Percentiles rank a stretch among this genome's conserved stretches.
Evolutionary conservation across 2,797 vertebrate species (phyloP).

Genomic region (Florisuga fusca): DNA sequence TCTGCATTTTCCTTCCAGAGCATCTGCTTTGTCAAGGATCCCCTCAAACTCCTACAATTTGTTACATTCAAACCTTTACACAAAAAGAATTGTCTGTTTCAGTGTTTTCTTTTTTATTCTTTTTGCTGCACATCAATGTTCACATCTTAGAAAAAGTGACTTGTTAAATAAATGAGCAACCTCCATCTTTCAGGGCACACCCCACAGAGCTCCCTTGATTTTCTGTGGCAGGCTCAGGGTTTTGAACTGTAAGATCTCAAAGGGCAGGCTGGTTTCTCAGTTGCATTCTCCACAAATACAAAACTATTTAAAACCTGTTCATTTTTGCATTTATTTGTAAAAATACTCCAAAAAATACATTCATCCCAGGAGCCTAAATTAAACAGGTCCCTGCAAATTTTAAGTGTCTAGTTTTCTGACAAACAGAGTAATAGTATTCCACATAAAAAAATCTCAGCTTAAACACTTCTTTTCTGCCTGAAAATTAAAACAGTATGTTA

Average conservation of each 20-base stretch:
- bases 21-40: neutral
- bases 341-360: neutral
- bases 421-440: neutral
- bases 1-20: neutral
- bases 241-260: neutral
- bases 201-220: neutral
- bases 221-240: neutral
- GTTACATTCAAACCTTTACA: neutral
- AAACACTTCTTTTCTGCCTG: neutral
- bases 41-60: neutral
- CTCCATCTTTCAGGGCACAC: rapidly evolving
- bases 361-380: neutral
- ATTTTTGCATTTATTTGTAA: neutral
- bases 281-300: neutral
- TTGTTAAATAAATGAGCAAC: neutral
- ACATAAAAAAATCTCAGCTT: neutral
- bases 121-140: neutral
- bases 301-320: neutral
- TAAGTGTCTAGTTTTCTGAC: neutral
- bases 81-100: neutral
- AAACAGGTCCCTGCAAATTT: neutral
- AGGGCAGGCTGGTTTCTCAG: neutral
- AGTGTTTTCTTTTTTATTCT: neutral
- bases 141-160: neutral
- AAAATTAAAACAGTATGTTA: neutral